These are phyloP conservation scores for Luperina nickerlii DNA, from an alignment of 2,888 invertebrate species.

Conservation along the genomic window DNA sequence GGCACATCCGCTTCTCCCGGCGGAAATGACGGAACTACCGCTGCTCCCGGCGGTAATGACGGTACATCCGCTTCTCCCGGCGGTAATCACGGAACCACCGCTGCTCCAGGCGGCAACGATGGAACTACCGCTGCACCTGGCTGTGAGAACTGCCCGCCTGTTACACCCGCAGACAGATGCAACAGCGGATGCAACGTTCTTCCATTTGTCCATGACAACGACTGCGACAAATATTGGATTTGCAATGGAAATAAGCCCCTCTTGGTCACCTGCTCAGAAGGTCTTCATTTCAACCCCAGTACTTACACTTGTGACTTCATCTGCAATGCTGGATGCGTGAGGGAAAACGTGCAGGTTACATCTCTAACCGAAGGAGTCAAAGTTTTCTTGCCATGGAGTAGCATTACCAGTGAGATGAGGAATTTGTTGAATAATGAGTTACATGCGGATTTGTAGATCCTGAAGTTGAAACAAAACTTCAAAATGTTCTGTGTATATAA, in stretches of 20 bases:
- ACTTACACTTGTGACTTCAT: conserved; percentile 81
- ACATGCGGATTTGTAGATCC: not conserved
- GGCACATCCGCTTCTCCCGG: not conserved
- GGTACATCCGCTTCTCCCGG: not conserved
- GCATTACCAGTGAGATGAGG: conserved; percentile 50
- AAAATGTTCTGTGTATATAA: conserved; percentile 1
- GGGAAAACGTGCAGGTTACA: conserved; percentile 69
- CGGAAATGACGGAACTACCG: not conserved
- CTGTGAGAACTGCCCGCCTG: not conserved
- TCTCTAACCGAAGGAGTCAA: conserved; percentile 71
- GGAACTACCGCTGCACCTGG: not conserved
- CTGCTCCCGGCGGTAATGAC: not conserved
- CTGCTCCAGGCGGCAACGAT: not conserved
- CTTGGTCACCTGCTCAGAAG: conserved; percentile 78
- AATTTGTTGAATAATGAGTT: conserved; percentile 27
- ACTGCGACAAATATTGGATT: conserved; percentile 84
- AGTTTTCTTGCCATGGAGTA: conserved; percentile 77
- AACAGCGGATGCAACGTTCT: conserved; percentile 75
- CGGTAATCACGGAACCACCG: not conserved
- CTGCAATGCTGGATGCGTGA: conserved; percentile 77
- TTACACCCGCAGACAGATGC: conserved; percentile 67
- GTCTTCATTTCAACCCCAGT: conserved; percentile 80
- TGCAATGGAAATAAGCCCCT: conserved; percentile 75
- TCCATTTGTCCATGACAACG: conserved; percentile 80
- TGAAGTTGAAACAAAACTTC: not conserved